A percentile compares a stretch with the other conserved stretches of the same genome.
Conservation (phyloP, 1,140 invertebrate genomes). For the Calliphora vicina region DNA sequence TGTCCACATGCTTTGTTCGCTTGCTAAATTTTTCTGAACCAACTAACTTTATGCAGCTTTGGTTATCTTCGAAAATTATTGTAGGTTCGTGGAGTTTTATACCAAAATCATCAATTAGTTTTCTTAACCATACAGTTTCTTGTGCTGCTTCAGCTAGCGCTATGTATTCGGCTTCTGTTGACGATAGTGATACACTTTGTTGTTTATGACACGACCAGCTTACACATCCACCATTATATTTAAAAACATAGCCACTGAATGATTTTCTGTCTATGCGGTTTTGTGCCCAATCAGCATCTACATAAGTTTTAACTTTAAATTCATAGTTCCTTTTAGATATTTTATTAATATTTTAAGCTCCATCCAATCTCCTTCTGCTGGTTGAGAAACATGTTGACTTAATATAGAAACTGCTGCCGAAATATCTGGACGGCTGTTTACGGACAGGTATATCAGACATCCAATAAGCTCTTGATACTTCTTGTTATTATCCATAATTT, state of each 20-base stretch:
- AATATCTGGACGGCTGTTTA: too few species aligned
- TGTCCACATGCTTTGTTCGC: too few species aligned
- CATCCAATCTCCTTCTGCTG: background rate
- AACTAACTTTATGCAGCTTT: conserved; percentile 9
- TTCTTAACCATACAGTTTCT: background rate
- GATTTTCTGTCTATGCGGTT: background rate
- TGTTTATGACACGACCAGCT: background rate
- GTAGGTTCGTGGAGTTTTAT: background rate
- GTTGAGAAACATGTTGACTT: background rate
- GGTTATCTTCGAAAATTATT: conserved; percentile 12
- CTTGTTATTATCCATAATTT: too few species aligned
- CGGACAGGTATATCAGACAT: too few species aligned
- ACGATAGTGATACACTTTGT: background rate
- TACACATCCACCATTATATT: conserved; percentile 9
- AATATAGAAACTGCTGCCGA: too few species aligned
- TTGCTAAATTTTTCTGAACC: background rate
- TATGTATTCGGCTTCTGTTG: background rate
- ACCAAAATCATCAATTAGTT: background rate
- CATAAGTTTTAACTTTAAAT: conserved; percentile 8
- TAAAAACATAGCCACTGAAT: background rate
- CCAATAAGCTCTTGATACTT: too few species aligned
- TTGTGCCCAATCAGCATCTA: background rate
- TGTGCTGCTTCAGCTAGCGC: too few species aligned
- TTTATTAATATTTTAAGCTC: background rate
- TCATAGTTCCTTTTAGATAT: background rate